Base-by-base conservation (phyloP, 2,797 vertebrate genomes). In the Artibeus lituratus region DNA sequence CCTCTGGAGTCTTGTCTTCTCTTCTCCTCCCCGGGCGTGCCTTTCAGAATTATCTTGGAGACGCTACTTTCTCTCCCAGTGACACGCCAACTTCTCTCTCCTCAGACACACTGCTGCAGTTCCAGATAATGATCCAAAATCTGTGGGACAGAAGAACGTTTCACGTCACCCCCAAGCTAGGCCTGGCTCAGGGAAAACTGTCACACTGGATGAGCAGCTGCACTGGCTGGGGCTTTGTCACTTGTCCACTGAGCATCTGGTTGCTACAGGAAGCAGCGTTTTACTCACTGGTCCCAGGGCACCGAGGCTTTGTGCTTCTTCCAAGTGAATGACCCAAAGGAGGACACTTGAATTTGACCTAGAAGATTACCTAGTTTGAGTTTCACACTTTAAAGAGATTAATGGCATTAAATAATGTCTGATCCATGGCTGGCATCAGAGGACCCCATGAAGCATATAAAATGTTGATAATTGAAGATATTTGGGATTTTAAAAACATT, bases 381-480 rank as follows among this genome's bases (percentile, higher is more conserved):
- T 70, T 84, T 81, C 81, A 51, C 35, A 93, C 22, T 93, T 87
- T 57, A 26, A 90, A 92, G 49, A 96, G 74, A 65, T 87, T 93
- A 91, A 84, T 57, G 42, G 37, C 42, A 70, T 94, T 81, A 51
- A 90, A 70, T 80, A 76, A 67, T 78, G 19, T 55, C 81, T 82
- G 53, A 93, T 67, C 29, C 39, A 70, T 10, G 3, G 19, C 7
- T 32, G 51, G n/a, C 53, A 44, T 85, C 80, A 90, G 44, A 73
- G 21, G 26, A 44, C 10, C 67, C 77, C 44, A 26, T 7, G 70
- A 76, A 80, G 65, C 81, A 42, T 39, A 55, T 7, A 81, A 86
- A 85, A 90, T 24, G 39, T 39, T 67, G 55, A 22, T 78, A 10
- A 85, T 0, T 57, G 32, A 94, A 91, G 42, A 81, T 70, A 62